Evolutionary conservation across 2,113 vertebrate genomes (phyloP).

Genomic region (Paramisgurnus dabryanus): DNA sequence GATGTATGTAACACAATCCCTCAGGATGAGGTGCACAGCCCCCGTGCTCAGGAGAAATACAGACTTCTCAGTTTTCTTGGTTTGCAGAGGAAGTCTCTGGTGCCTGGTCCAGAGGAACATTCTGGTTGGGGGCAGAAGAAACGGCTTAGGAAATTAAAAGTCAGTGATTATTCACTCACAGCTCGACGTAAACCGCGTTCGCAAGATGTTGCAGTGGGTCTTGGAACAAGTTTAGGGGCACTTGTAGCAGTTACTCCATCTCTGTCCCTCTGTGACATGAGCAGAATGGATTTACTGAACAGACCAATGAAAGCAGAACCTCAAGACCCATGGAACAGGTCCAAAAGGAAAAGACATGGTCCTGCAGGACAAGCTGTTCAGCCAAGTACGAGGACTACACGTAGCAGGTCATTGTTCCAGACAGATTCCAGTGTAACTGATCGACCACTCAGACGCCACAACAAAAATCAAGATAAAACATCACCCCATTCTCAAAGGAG

Average conservation of each 20-base stretch:
- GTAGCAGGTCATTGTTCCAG: constrained; percentile 66
- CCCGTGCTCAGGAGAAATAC: constrained; percentile 78
- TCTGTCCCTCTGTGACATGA: constrained; percentile 70
- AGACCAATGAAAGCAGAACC: constrained; percentile 64
- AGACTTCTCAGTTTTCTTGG: constrained; percentile 78
- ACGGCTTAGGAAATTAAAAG: constrained; percentile 77
- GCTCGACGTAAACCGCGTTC: constrained; percentile 70
- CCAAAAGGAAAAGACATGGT: constrained; percentile 53
- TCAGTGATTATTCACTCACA: constrained; percentile 77
- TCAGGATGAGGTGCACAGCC: constrained; percentile 75
- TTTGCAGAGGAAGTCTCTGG: constrained; percentile 76
- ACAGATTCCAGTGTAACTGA: constrained; percentile 18
- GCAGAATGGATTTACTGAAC: constrained; percentile 64
- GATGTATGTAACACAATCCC: constrained; percentile 49
- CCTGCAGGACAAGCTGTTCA: constrained; percentile 37
- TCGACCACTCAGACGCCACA: constrained; percentile 25
- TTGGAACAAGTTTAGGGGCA: constrained; percentile 38
- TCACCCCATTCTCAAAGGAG: constrained; percentile 59
- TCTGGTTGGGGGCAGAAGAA: constrained; percentile 81
- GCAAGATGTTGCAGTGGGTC: constrained; percentile 47
- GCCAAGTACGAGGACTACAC: constrained; percentile 68
- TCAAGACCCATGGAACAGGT: constrained; percentile 22
- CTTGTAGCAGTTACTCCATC: constrained; percentile 54
- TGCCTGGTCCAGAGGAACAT: constrained; percentile 74
- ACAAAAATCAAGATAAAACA: constrained; percentile 51